Evolutionary conservation across 2,797 vertebrate genomes (phyloP).

Genomic region (Hafferia zeledoni): DNA sequence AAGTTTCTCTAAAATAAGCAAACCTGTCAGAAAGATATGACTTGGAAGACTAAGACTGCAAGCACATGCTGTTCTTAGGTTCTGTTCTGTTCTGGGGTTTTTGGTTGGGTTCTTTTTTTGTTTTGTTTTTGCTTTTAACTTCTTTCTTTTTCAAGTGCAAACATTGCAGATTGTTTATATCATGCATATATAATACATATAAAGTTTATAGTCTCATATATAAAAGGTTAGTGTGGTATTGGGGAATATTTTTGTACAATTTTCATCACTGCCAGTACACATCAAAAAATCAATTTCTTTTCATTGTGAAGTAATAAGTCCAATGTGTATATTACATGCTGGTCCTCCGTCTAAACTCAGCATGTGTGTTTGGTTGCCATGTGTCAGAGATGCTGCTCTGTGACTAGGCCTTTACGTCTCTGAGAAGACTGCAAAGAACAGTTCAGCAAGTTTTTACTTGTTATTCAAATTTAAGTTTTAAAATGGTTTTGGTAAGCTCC

Average conservation of each 20-base stretch:
- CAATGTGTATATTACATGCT: neutral
- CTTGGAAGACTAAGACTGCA: neutral
- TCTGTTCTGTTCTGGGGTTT: neutral
- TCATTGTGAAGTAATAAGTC: neutral
- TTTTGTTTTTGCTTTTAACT: accelerated
- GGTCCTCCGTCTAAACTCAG: neutral
- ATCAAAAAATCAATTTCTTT: neutral
- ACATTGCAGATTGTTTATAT: neutral
- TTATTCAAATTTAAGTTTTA: neutral
- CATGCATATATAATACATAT: neutral
- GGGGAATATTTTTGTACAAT: neutral
- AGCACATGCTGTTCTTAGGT: neutral
- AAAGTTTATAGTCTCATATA: neutral
- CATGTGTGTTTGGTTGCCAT: neutral
- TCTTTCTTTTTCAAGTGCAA: neutral
- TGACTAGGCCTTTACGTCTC: neutral
- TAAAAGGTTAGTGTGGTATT: neutral
- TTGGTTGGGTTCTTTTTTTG: neutral
- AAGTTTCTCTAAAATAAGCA: conserved; percentile 2
- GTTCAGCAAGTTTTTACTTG: neutral
- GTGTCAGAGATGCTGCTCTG: neutral
- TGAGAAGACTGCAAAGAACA: neutral
- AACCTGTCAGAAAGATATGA: conserved; percentile 1
- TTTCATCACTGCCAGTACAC: neutral
- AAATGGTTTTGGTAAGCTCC: neutral